Base-by-base conservation (phyloP, 2,888 invertebrate species). In the Boloria euphrosyne region DNA sequence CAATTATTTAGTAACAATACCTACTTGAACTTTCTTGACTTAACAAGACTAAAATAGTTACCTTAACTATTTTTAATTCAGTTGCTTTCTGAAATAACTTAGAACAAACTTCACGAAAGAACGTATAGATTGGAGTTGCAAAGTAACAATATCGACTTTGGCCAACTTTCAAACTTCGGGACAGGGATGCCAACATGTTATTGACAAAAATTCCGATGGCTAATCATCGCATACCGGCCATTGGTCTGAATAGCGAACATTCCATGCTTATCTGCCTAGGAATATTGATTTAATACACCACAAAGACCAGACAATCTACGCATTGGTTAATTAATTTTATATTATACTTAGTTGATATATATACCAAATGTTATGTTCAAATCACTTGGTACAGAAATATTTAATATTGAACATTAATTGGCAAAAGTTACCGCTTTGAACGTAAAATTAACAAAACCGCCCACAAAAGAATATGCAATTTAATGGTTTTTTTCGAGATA, bases 181-280 rank as follows among this genome's bases (percentile, higher is more conserved):
- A 16, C 60, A 43, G 53, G 18, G 50, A 47, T 47, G 57, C 49
- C 55, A 27, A 43, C 38, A 62, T 61, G 61, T 67, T 54, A 60
- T 59, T 38, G 54, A 47, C 54, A 62, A 66, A 68, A 66, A 62
- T 66, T 62, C 66, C 66, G 49, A 66, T 51, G 50, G 54, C 54
- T 68, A 68, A 68, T 68, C 65, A 66, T 18, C 22, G 66, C 65
- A 65, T 68, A 53, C 58, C 68, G 50, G 53, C 44, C 50, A 53
- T 46, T 43, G 62, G 59, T 22, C 17, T 47, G 47, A 62, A 67
- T 60, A 57, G 22, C 59, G 31, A 38, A 14, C 53, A 51, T 65
- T 65, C 52, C 31, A 38, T 49, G 17, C 47, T 61, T 58, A 47
- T 43, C 49, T 16, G 61, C 17, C 46, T 16, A 43, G 16, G 27